A percentile compares a stretch with the other conserved stretches of the same genome.
Conservation (phyloP, 2,113 vertebrate species). For the Anguilla japonica region DNA sequence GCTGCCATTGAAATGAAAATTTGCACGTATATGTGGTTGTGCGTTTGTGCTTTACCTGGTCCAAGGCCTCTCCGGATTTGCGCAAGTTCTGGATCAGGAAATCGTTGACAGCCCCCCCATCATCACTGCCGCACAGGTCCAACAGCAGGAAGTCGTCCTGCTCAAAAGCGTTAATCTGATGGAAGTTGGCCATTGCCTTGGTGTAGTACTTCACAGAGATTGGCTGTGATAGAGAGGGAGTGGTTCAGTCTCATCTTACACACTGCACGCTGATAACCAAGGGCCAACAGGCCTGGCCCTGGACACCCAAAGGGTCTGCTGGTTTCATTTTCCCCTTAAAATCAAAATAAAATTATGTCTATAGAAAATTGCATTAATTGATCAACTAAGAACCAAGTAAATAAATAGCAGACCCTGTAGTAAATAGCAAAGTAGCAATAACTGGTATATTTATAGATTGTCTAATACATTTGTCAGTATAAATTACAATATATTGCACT, state of each 20-base stretch:
- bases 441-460: no score
- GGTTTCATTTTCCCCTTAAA: neutral
- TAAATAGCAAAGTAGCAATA: no score
- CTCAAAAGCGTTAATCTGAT: conserved; percentile 91
- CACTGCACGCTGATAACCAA: neutral
- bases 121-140: conserved; percentile 83
- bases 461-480: no score
- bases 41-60: conserved; percentile 71
- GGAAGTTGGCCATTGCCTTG: conserved; percentile 74
- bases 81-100: conserved; percentile 82
- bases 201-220: conserved; percentile 69
- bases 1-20: neutral
- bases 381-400: no score
- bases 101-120: conserved; percentile 67
- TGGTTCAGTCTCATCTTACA: neutral
- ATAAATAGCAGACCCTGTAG: no score
- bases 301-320: neutral
- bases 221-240: conserved; percentile 57
- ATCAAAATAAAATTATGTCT: no score
- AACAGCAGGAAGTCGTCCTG: conserved; percentile 78
- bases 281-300: neutral
- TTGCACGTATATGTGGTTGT: neutral
- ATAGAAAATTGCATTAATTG: no score
- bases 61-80: conserved; percentile 77
- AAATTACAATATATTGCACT: no score